phyloP scores from a whole-genome alignment of 2,888 invertebrate genomes.

The Phragmatobia fuliginosa region DNA sequence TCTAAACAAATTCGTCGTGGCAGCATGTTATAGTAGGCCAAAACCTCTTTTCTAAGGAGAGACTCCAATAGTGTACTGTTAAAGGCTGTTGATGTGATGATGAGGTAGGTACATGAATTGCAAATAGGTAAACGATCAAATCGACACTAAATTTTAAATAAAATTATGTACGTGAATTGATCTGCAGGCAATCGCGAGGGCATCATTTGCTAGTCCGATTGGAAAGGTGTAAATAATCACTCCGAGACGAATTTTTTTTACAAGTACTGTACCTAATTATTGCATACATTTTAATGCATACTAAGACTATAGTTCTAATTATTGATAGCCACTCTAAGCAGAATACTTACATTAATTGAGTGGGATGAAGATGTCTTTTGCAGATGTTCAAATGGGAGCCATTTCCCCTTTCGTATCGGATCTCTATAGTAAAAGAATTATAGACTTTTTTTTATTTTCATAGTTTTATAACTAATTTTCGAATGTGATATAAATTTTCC shows the following conservation, averaged over 20 bases:
- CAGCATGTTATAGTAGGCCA: too few species aligned
- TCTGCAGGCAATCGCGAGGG: background rate
- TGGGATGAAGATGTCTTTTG: background rate
- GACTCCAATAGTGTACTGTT: too few species aligned
- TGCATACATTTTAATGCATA: background rate
- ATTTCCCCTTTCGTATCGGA: constrained; percentile 72
- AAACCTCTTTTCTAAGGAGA: too few species aligned
- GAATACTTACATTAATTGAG: constrained; percentile 4
- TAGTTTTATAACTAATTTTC: too few species aligned
- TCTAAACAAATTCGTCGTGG: too few species aligned
- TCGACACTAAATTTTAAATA: background rate
- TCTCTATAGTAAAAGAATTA: constrained; percentile 57
- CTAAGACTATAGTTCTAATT: background rate
- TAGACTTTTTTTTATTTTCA: too few species aligned
- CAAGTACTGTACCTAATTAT: background rate
- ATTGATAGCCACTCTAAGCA: background rate
- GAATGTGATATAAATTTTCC: too few species aligned
- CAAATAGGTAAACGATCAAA: too few species aligned
- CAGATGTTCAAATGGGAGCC: constrained; percentile 61
- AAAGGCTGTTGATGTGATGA: too few species aligned
- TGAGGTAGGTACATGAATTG: too few species aligned
- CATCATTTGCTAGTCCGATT: background rate
- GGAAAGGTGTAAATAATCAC: background rate
- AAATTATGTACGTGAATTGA: background rate
- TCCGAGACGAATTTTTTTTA: background rate